Base-by-base conservation (phyloP, 2,113 vertebrate species). In the Sturnira hondurensis region DNA sequence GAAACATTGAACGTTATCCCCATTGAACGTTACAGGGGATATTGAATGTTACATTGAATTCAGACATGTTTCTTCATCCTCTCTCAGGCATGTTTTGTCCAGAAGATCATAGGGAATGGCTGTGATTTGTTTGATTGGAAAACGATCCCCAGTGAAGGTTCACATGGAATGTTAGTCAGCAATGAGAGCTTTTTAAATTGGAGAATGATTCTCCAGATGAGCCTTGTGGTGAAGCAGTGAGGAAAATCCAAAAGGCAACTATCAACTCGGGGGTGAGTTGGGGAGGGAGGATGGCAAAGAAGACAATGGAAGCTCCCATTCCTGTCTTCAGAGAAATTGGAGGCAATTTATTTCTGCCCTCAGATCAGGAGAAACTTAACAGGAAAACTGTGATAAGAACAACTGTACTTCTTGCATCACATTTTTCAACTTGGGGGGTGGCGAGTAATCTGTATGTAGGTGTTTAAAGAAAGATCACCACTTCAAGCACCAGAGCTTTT, bases 141-240 rank as follows among this genome's bases (percentile, higher is more conserved):
- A 92, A 73, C 41, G 86, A 65, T 74, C 58, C n/a, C n/a, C 43
- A 92, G 38, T 78, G 45, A 95, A 93, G 58, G 4, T 70, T 96
- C 68, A 56, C 28, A 83, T 28, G 45, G 16, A 22, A 28, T 52
- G 14, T 65, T 94, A 68, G 45, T 84, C 14, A 92, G 22, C 87
- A 94, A 52, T 28, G 43, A 94, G 24, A 26, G 16, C 33, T 86
- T 94, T 50, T 58, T 78, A 91, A 63, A 45, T 45, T 73, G 5
- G 16, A 70, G 22, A 45, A 17, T 15, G 33, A 7, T 86, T 77
- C 33, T 86, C 9, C n/a, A 56, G 16, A 24, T 73, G 45, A 47
- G 45, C n/a, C 33, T 83, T 52, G 28, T 33, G 36, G 50, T 41
- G 28, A 86, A 17, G 6, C 31, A 78, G n/a, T 74, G 33, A 89